These are phyloP conservation scores for Trypoxylon attenuatum DNA, from an alignment of 2,888 invertebrate species.

Conservation along the genomic window DNA sequence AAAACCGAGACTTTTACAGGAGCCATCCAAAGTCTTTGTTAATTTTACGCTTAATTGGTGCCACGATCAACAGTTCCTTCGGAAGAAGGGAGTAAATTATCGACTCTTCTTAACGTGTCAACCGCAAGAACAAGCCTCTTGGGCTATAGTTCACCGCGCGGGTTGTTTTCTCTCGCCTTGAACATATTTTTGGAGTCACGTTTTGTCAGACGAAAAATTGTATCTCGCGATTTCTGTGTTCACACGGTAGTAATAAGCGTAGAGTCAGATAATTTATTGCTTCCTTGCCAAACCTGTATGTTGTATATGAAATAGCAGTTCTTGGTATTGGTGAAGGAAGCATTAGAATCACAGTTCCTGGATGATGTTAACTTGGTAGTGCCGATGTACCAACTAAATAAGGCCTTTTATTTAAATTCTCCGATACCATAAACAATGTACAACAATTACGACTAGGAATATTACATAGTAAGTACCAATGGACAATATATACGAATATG, in stretches of 20 bases:
- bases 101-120: slow-evolving; percentile 15
- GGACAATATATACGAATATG: slow-evolving; percentile 18
- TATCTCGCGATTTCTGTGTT: slow-evolving; percentile 36
- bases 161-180: slow-evolving; percentile 41
- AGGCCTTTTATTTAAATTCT: slow-evolving; percentile 20
- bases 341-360: slow-evolving; percentile 13
- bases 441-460: slow-evolving; percentile 8
- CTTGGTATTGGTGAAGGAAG: neutral
- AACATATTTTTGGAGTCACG: slow-evolving; percentile 48
- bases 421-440: slow-evolving; percentile 19
- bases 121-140: slow-evolving; percentile 18
- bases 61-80: slow-evolving; percentile 31
- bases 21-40: slow-evolving; percentile 43
- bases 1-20: slow-evolving; percentile 36
- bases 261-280: neutral
- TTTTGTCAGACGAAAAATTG: slow-evolving; percentile 39
- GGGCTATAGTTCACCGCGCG: slow-evolving; percentile 21
- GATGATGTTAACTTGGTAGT: slow-evolving; percentile 24
- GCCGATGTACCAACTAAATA: slow-evolving; percentile 41
- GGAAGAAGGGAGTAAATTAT: slow-evolving; percentile 37
- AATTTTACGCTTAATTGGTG: slow-evolving; percentile 61
- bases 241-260: slow-evolving; percentile 25
- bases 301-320: neutral
- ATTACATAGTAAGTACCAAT: slow-evolving; percentile 11
- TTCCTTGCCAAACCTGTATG: neutral